Conservation (phyloP, 2,797 vertebrate genomes). For the Molossus alvarezi region DNA sequence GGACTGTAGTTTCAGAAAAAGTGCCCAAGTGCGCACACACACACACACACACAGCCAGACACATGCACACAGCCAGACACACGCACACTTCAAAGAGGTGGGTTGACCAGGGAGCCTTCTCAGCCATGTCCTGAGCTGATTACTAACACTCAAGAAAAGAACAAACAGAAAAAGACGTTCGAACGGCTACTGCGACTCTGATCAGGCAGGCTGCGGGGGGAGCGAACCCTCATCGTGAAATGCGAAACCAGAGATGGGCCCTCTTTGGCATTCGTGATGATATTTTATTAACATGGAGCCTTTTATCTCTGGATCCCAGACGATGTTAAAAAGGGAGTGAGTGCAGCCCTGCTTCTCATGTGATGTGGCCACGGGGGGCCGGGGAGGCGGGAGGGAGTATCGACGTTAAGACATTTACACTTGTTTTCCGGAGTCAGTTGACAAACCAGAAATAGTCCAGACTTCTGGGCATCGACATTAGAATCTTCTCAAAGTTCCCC, state of each 20-base stretch:
- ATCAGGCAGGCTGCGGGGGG: background rate
- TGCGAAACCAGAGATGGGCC: background rate
- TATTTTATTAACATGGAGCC: slow-evolving; percentile 48
- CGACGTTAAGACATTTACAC: background rate
- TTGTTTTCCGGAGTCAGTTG: background rate
- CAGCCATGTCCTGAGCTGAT: background rate
- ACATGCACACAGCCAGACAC: background rate
- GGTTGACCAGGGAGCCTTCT: background rate
- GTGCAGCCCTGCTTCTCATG: background rate
- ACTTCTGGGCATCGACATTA: background rate
- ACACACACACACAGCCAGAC: rapidly evolving
- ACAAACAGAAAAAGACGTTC: background rate
- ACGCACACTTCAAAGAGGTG: background rate
- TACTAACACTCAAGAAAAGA: background rate
- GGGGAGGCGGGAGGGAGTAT: background rate
- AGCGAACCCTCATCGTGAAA: background rate
- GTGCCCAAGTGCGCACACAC: rapidly evolving
- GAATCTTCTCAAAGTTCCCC: background rate
- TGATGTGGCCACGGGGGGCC: background rate
- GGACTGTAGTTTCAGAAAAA: background rate
- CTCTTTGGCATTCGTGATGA: background rate
- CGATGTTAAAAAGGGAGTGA: background rate
- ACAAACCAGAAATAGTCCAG: slow-evolving; percentile 34
- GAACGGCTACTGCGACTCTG: background rate
- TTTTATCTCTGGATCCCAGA: slow-evolving; percentile 49